Base-by-base conservation (phyloP, 2,888 invertebrate species). In the Leuctra nigra region DNA sequence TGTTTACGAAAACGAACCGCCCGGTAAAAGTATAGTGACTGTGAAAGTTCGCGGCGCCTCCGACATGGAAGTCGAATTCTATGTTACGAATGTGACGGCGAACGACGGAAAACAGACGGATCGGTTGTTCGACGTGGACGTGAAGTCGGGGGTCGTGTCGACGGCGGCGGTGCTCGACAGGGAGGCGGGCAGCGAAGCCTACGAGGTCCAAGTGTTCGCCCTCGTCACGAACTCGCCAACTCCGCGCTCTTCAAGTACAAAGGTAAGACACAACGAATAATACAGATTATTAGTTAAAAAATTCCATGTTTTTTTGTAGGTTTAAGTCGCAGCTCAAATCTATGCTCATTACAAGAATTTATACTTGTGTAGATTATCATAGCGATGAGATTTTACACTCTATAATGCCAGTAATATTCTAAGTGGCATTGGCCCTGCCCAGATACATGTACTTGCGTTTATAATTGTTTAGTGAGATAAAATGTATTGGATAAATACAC, bases 81-180 rank as follows among this genome's bases (percentile, higher is more conserved):
- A 91, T 75, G 87, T 95, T 72, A 91, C 91, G 66, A 74, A 73
- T 62, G 73, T 79, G 61, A 74, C 74, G 11, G 82, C 81, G 69
- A 74, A 72, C 63, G 77, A 74, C 63, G 86, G 85, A 61, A 79
- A 77, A 64, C 87, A 89, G 75, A 89, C 90, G 69, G 91, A 92
- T 75, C 82, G 91, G 68, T 77, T 92, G 66, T 97, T 97, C 72
- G 91, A 91, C 69, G 87, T 97, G 68, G 93, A 96, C 74, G 82
- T 88, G 20, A 86, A 87, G 64, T 77, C 89, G 68, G 96, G 96
- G 47, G 87, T 91, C 66, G 75, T 97, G 64, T 89, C 90, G 44
- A 92, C 92, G 14, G 89, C 91, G 14, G 84, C 83, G 44, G 80
- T 85, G 61, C 75, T 92, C 71, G 92, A 93, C 73, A 80, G 91